Evolutionary conservation across 2,888 invertebrate species (phyloP), one percentile per base, ranked within the genome.

Genomic region (Willowsia nigromaculata): DNA sequence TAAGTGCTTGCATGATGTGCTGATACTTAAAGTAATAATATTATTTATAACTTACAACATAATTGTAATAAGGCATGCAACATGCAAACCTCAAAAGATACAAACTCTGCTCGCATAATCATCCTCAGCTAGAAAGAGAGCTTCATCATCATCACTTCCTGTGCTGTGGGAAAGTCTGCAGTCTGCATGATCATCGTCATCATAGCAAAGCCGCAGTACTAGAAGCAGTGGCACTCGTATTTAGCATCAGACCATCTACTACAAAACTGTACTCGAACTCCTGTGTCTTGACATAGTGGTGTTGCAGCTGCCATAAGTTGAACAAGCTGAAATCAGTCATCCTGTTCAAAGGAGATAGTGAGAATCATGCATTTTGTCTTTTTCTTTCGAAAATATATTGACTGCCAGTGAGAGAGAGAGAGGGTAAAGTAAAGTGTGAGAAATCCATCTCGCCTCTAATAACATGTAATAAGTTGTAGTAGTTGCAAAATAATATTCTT

Each of bases 151-250:
- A 71, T 7, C 50, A 80, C 80, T 80, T 80, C 80, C 80, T 80
- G 80, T 80, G 80, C 40, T 80, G 80, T 80, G 80, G 80, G 80
- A 80, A 76, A 80, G 59, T 53, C 56, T 56, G 59, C 37, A 56
- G n/a, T 30, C 6, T 37, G 30, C 50, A 15, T 50, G 47, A 27
- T 13, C n/a, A n/a, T n/a, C n/a, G n/a, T n/a, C n/a, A n/a, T n/a
- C n/a, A n/a, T n/a, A n/a, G n/a, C n/a, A n/a, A n/a, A n/a, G n/a
- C n/a, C n/a, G n/a, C n/a, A n/a, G n/a, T n/a, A n/a, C n/a, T n/a
- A n/a, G n/a, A n/a, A n/a, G 47, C 74, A 47, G 74, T 22, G 30
- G 27, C 15, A 74, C 25, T 65, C n/a, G n/a, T n/a, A n/a, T 50
- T 11, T 50, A 1, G 71, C 25, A 43, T 5, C 43, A 43, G 11